Conservation (phyloP, 2,797 vertebrate genomes). For the Loriculus beryllinus region DNA sequence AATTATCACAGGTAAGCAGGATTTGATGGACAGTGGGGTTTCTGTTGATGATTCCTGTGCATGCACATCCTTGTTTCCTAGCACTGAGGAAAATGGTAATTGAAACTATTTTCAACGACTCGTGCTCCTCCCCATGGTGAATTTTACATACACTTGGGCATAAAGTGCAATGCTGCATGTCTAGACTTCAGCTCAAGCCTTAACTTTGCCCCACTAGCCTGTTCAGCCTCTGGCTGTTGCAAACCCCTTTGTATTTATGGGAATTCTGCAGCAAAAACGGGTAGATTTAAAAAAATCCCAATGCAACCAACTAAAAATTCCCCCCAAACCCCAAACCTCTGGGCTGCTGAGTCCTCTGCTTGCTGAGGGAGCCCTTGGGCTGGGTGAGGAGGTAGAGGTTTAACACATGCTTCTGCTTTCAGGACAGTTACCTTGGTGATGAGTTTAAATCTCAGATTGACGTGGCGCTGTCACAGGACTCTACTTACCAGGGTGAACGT, state of each 20-base stretch:
- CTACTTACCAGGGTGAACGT: conserved; percentile 98
- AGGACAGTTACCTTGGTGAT: conserved; percentile 99
- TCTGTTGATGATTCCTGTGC: rapidly evolving
- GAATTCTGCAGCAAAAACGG: neutral
- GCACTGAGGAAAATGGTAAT: neutral
- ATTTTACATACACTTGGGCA: rapidly evolving
- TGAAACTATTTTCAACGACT: neutral
- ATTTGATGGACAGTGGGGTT: neutral
- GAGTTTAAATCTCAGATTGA: conserved; percentile 99
- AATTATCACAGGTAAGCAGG: conserved; percentile 90
- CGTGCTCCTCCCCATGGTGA: neutral
- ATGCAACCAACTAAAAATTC: neutral
- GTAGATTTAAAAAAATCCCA: neutral
- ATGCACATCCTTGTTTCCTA: no score
- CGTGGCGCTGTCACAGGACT: conserved; percentile 98
- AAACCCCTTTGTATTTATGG: rapidly evolving
- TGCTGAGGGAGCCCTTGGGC: neutral
- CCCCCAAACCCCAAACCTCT: neutral
- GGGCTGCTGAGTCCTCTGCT: neutral
- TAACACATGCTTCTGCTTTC: neutral
- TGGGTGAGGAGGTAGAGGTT: neutral
- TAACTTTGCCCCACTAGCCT: neutral
- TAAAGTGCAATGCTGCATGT: neutral
- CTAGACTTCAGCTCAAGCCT: neutral
- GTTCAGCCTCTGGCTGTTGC: neutral